Conservation (phyloP, 2,113 vertebrate genomes). For the Hydrochoerus hydrochaeris region DNA sequence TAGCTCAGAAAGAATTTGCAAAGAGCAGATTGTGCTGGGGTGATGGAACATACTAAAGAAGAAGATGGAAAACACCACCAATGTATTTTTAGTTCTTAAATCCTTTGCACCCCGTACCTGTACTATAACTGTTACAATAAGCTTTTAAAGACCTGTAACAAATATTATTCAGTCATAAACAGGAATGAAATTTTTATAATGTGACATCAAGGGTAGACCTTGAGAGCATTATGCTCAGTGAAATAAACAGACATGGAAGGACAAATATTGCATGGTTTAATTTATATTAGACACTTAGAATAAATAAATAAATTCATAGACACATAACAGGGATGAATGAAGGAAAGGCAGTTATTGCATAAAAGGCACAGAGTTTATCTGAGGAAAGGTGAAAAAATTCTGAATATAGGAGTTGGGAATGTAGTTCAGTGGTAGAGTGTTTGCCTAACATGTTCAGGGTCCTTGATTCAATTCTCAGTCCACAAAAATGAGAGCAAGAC, state of each 20-base stretch:
- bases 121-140: not conserved
- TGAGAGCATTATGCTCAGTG: not conserved
- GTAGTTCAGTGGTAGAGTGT: not conserved
- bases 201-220: not conserved
- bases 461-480: not conserved
- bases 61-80: not conserved
- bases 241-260: not conserved
- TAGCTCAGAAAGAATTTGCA: not conserved
- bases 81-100: not conserved
- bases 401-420: not conserved
- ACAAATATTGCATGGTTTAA: not conserved
- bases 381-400: not conserved
- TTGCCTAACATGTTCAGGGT: not conserved
- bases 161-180: not conserved
- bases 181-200: not conserved
- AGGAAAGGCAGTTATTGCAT: not conserved
- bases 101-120: fast-evolving
- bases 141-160: not conserved
- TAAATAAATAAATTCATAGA: not conserved
- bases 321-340: fast-evolving
- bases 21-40: not conserved
- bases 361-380: not conserved
- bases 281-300: not conserved
- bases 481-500: not conserved
- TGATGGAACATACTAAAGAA: not conserved